Evolutionary conservation across 2,113 vertebrate species (phyloP).

Genomic region (Hydrochoerus hydrochaeris): DNA sequence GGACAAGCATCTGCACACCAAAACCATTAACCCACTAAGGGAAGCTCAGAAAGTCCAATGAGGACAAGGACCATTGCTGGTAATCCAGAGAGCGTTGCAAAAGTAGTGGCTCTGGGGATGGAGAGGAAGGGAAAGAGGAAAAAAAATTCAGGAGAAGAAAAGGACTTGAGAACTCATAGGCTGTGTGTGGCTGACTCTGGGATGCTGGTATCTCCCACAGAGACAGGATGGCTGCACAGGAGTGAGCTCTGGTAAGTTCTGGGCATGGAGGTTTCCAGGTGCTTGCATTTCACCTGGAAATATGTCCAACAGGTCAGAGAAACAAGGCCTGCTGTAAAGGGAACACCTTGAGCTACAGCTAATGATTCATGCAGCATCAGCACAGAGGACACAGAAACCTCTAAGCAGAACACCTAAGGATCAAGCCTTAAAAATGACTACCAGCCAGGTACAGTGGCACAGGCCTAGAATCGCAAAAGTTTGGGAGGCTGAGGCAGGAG

Average conservation of each 20-base stretch:
- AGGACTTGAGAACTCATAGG: not conserved
- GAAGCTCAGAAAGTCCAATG: not conserved
- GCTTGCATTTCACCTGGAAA: not conserved
- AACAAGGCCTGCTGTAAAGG: not conserved
- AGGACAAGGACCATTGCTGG: not conserved
- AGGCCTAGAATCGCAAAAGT: not conserved
- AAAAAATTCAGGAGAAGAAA: not conserved
- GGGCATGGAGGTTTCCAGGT: not conserved
- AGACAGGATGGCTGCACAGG: not conserved
- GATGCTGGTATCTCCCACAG: not conserved
- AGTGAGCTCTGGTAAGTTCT: not conserved
- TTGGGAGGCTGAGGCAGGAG: not conserved
- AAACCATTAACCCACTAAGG: not conserved
- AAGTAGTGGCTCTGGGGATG: not conserved
- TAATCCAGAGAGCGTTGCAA: not conserved
- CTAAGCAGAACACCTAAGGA: not conserved
- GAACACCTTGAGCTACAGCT: not conserved
- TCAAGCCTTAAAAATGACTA: not conserved
- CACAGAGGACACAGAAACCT: not conserved
- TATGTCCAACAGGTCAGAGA: not conserved
- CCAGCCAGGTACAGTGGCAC: not conserved
- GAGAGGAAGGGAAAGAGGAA: not conserved
- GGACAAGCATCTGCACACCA: not conserved
- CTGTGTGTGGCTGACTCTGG: not conserved
- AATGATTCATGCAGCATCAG: not conserved